phyloP scores from a whole-genome alignment of 2,888 invertebrate species.

The Lasioglossum zephyrum region DNA sequence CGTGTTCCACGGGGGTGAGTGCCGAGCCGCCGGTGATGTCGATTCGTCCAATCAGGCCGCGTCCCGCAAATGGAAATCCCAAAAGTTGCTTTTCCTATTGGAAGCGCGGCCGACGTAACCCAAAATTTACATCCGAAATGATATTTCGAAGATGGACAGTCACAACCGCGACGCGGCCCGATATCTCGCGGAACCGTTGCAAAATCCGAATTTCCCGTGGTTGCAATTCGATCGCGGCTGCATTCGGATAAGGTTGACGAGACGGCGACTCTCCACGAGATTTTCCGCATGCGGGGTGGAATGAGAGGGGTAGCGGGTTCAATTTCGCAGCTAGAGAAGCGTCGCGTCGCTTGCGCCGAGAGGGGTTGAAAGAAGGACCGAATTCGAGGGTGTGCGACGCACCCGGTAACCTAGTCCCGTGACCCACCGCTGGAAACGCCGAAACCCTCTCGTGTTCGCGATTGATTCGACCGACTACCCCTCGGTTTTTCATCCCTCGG shows the following conservation, averaged over 20 bases:
- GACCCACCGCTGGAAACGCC: conserved; percentile 68
- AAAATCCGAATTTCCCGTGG: neutral
- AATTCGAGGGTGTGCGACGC: conserved; percentile 54
- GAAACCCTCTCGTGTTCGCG: conserved; percentile 71
- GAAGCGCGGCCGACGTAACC: conserved; percentile 40
- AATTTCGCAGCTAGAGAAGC: conserved; percentile 47
- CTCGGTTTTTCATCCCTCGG: conserved; percentile 71
- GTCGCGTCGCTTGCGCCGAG: conserved; percentile 27
- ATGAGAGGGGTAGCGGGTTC: conserved; percentile 8
- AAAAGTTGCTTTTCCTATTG: conserved; percentile 65
- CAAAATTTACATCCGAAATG: conserved; percentile 63
- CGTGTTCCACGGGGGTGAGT: conserved; percentile 67
- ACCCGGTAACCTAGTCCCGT: conserved; percentile 74
- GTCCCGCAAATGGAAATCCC: conserved; percentile 73
- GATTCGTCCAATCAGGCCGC: conserved; percentile 74
- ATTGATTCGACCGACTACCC: conserved; percentile 75
- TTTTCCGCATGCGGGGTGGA: neutral
- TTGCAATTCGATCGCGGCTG: neutral
- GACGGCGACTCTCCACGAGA: neutral
- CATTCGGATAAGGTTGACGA: conserved; percentile 13
- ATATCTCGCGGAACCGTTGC: conserved; percentile 22
- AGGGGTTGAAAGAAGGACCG: conserved; percentile 40
- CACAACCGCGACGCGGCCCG: neutral
- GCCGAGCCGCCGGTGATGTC: conserved; percentile 58
- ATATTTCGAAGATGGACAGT: conserved; percentile 64